Evolutionary conservation across 2,888 invertebrate genomes (phyloP).

Genomic region (Embidobia sp.): DNA sequence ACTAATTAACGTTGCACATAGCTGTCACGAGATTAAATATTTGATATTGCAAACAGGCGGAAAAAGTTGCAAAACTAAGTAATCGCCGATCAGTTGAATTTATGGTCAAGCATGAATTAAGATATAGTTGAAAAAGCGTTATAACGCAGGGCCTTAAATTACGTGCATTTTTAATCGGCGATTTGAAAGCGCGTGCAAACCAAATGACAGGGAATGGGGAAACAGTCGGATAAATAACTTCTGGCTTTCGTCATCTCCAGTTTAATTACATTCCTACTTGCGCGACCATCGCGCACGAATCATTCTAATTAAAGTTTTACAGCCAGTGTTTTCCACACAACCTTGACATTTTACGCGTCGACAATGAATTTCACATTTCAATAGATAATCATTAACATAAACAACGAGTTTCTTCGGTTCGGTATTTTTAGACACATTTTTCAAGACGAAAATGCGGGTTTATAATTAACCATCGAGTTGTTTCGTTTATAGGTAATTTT

Average conservation of each 20-base stretch:
- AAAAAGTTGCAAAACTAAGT: constrained; percentile 42
- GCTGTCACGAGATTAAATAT: constrained; percentile 43
- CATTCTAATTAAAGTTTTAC: constrained; percentile 57
- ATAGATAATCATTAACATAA: constrained; percentile 1
- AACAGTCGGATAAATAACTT: constrained; percentile 59
- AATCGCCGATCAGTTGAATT: constrained; percentile 26
- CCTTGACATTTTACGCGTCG: constrained; percentile 60
- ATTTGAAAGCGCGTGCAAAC: constrained; percentile 39
- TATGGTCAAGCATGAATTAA: constrained; percentile 35
- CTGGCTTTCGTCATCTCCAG: constrained; percentile 61
- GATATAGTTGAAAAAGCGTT: constrained; percentile 27
- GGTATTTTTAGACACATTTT: not conserved
- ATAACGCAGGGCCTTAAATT: constrained; percentile 29
- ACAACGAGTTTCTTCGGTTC: not conserved
- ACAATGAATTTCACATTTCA: constrained; percentile 53
- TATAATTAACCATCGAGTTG: too few species aligned
- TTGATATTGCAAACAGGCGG: constrained; percentile 22
- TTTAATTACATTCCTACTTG: constrained; percentile 60
- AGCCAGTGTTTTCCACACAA: constrained; percentile 35
- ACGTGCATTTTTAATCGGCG: constrained; percentile 48
- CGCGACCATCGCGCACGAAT: constrained; percentile 47
- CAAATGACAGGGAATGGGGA: constrained; percentile 56
- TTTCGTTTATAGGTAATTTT: too few species aligned
- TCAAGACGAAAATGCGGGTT: too few species aligned
- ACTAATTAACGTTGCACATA: constrained; percentile 46